These are phyloP conservation scores for Latheticus oryzae DNA, from an alignment of 2,888 invertebrate genomes.

Conservation along the genomic window DNA sequence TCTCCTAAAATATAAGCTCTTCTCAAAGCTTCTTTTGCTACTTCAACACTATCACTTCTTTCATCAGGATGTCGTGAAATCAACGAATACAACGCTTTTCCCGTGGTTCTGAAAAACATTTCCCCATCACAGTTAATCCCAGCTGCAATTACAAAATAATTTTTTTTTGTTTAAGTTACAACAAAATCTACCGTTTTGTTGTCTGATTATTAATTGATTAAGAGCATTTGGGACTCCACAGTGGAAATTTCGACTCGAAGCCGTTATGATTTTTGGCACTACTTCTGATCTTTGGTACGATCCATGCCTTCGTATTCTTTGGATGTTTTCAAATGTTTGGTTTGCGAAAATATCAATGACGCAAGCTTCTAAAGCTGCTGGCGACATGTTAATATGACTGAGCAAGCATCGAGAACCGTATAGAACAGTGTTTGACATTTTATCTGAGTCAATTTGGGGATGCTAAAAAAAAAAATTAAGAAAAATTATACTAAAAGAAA, in stretches of 20 bases:
- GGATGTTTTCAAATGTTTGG: constrained; percentile 61
- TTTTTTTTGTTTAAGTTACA: background rate
- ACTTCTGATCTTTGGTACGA: constrained; percentile 59
- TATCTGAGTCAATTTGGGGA: constrained; percentile 54
- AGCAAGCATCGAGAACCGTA: constrained; percentile 64
- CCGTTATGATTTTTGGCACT: constrained; percentile 58
- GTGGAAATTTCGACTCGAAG: constrained; percentile 59
- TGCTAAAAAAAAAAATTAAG: constrained; percentile 34
- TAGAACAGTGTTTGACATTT: constrained; percentile 60
- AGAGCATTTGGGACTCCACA: constrained; percentile 62
- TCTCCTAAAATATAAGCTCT: constrained; percentile 75
- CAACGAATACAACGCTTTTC: constrained; percentile 77
- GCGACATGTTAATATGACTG: constrained; percentile 66
- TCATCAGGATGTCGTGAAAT: constrained; percentile 70
- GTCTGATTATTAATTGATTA: constrained; percentile 61
- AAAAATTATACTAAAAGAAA: constrained; percentile 13
- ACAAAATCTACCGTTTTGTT: constrained; percentile 57
- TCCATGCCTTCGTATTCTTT: constrained; percentile 55
- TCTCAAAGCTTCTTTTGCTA: constrained; percentile 75
- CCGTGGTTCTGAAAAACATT: constrained; percentile 76
- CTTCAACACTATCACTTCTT: constrained; percentile 71
- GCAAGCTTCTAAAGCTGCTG: constrained; percentile 63
- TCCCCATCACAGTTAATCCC: constrained; percentile 72
- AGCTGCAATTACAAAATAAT: constrained; percentile 48
- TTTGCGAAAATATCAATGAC: constrained; percentile 61